These are phyloP conservation scores for Myotis yumanensis DNA, from an alignment of 2,113 vertebrate genomes.

Conservation along the genomic window DNA sequence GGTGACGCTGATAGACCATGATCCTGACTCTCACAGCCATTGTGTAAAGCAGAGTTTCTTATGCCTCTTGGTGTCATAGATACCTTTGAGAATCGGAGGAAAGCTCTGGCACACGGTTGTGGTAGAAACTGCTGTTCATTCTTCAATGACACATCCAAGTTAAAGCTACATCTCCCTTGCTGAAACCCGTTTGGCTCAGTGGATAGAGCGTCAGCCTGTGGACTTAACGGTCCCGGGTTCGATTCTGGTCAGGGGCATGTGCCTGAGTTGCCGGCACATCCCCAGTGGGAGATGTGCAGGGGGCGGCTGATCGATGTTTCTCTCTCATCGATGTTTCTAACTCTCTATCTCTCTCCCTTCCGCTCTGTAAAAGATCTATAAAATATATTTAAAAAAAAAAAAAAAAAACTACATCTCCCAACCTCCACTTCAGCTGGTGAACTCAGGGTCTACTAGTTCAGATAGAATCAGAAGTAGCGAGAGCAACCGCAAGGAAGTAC, in stretches of 20 bases:
- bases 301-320: no score
- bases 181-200: no score
- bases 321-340: no score
- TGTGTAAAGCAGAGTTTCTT: background rate
- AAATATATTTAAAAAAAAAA: no score
- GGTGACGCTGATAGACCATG: background rate
- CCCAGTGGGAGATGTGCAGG: no score
- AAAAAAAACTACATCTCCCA: background rate
- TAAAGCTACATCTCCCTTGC: background rate
- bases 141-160: background rate
- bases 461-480: background rate
- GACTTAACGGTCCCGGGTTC: no score
- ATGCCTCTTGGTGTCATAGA: background rate
- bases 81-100: background rate
- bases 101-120: background rate
- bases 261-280: no score
- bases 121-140: background rate
- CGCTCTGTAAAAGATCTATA: no score
- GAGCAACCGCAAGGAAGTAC: background rate
- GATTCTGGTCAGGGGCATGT: no score
- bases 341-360: no score
- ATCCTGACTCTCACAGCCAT: background rate
- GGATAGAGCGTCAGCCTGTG: no score
- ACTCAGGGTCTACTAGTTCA: background rate
- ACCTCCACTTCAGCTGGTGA: background rate